Conservation (phyloP, 2,797 vertebrate genomes). For the Forpus xanthops region DNA sequence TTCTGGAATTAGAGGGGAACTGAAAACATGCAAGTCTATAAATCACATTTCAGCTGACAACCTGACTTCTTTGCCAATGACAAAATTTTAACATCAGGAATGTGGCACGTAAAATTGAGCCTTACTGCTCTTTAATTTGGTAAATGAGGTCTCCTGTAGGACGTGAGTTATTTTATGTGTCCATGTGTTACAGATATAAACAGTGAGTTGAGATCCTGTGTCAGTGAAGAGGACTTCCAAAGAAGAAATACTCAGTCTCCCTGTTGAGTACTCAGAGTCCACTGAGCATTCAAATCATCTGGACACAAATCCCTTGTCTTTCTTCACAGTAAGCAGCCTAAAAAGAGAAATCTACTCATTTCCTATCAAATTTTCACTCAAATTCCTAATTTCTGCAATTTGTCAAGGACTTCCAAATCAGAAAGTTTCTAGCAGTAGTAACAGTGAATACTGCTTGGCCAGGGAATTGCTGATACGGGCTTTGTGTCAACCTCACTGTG, state of each 20-base stretch:
- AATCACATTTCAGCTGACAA: neutral
- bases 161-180: neutral
- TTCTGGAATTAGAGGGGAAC: neutral
- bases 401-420: neutral
- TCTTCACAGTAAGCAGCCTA: neutral
- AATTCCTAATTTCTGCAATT: neutral
- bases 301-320: neutral
- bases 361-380: neutral
- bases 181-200: neutral
- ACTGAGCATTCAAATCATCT: neutral
- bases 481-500: neutral
- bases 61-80: neutral
- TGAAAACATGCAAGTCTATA: neutral
- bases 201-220: neutral
- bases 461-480: accelerated
- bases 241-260: neutral
- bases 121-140: neutral
- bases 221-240: neutral
- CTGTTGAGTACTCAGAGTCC: neutral
- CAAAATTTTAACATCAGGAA: neutral
- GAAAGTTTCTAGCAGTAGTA: neutral
- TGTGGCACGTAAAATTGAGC: neutral
- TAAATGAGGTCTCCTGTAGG: neutral
- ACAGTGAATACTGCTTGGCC: neutral
- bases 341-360: neutral